Percentiles rank a stretch among this genome's conserved stretches.
These are phyloP conservation scores for Ariolimax columbianus DNA, from an alignment of 2,888 invertebrate species.

Conservation along the genomic window DNA sequence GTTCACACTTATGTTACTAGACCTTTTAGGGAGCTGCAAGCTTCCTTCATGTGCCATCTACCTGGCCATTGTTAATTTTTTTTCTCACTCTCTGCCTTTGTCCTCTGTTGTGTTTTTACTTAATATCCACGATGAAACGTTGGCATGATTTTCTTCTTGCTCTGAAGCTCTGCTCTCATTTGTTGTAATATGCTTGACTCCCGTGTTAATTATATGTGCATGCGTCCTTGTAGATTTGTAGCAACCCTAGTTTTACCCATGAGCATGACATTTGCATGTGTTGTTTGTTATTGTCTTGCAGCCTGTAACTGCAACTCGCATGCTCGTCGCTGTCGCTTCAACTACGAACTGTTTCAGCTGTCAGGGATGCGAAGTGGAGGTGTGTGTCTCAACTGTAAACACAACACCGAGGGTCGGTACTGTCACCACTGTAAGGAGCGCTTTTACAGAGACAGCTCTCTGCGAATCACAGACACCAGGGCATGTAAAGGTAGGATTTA, in stretches of 20 bases:
- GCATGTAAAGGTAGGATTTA: conserved; percentile 99
- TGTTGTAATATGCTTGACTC: too few species aligned
- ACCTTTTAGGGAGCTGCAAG: too few species aligned
- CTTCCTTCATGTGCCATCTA: too few species aligned
- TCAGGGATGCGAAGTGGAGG: conserved; percentile 96
- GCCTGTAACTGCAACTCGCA: conserved; percentile 99
- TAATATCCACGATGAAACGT: too few species aligned
- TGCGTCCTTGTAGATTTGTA: not conserved
- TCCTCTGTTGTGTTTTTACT: too few species aligned
- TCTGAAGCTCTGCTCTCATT: too few species aligned
- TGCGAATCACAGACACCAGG: conserved; percentile 94
- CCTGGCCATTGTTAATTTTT: too few species aligned
- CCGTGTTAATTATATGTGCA: not conserved
- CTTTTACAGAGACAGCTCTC: conserved; percentile 93
- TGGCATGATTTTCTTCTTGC: too few species aligned
- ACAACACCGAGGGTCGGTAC: conserved; percentile 95
- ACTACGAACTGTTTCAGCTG: conserved; percentile 97
- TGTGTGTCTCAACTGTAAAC: conserved; percentile 96
- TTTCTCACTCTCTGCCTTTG: too few species aligned
- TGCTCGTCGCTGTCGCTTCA: conserved; percentile 96
- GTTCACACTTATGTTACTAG: too few species aligned
- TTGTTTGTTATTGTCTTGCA: conserved; percentile 80
- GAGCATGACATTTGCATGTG: conserved; percentile 33
- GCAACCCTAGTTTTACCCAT: not conserved
- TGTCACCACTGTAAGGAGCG: conserved; percentile 99